These are phyloP conservation scores for Hylaea fasciaria DNA, from an alignment of 2,888 invertebrate genomes.

Conservation along the genomic window DNA sequence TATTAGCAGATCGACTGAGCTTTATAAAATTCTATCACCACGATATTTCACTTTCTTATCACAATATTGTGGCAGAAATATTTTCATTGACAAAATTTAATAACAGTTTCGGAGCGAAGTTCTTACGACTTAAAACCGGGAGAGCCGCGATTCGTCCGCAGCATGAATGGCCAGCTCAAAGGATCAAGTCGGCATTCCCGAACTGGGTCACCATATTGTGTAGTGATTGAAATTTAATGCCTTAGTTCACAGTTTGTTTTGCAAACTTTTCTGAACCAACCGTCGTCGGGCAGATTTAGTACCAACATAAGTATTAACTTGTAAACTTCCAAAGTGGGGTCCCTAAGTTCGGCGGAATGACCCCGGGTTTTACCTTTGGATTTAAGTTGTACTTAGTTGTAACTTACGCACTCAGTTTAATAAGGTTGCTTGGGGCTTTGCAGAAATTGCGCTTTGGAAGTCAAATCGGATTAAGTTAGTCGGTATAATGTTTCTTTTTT, in stretches of 20 bases:
- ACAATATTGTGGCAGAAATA: no score
- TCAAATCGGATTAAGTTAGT: conserved; percentile 21
- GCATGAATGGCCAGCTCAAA: conserved; percentile 38
- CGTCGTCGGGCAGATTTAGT: conserved; percentile 34
- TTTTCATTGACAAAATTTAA: no score
- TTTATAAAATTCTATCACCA: no score
- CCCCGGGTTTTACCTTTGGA: conserved; percentile 42
- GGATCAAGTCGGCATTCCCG: conserved; percentile 47
- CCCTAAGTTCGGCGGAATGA: conserved; percentile 42
- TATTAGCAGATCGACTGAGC: no score
- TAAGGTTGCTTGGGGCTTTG: conserved; percentile 29
- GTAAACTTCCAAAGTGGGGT: conserved; percentile 38
- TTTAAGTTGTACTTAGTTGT: conserved; percentile 31
- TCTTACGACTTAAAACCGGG: no score
- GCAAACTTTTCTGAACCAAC: conserved; percentile 50
- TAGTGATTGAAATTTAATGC: conserved; percentile 71
- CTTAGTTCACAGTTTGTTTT: conserved; percentile 57
- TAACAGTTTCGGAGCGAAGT: no score
- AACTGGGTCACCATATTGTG: conserved; percentile 61
- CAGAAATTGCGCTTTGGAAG: conserved; percentile 28
- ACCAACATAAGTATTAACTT: conserved; percentile 38
- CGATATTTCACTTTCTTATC: no score
- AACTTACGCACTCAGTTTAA: conserved; percentile 35
- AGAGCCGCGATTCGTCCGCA: conserved; percentile 16
- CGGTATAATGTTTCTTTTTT: conserved; percentile 10